Conservation (phyloP, 2,113 vertebrate genomes). For the Lampris incognitus region DNA sequence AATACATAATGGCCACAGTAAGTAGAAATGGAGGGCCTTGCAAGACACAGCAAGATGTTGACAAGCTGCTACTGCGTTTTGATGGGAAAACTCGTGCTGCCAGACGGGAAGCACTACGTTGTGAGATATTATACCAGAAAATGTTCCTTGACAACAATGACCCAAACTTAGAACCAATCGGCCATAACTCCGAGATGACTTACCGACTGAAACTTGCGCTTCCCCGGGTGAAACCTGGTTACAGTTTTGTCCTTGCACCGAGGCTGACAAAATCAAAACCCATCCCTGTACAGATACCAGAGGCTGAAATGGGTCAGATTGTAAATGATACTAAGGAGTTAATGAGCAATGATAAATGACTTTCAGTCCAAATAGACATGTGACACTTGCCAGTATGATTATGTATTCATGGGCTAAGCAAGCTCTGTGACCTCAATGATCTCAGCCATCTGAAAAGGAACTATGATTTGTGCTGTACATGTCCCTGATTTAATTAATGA, state of each 20-base stretch:
- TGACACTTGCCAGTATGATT: no score
- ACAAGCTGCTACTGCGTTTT: constrained; percentile 73
- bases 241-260: constrained; percentile 63
- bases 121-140: constrained; percentile 80
- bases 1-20: constrained; percentile 68
- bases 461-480: background rate
- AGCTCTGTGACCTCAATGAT: no score
- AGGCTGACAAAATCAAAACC: constrained; percentile 20
- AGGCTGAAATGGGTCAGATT: background rate
- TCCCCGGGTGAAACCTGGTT: constrained; percentile 66
- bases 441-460: background rate
- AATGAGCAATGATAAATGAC: background rate
- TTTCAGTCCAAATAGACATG: no score
- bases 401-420: no score
- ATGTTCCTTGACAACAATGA: constrained; percentile 70
- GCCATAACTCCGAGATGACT: constrained; percentile 59
- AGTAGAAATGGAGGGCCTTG: constrained; percentile 78
- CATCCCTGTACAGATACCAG: fast-evolving
- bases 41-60: constrained; percentile 75
- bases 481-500: no score
- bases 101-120: constrained; percentile 73
- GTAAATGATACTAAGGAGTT: background rate
- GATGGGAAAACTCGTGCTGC: constrained; percentile 60
- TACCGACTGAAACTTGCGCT: constrained; percentile 75
- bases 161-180: constrained; percentile 48